Evolutionary conservation across 2,113 vertebrate species (phyloP), one percentile per base, ranked within the genome.

Genomic region (Tonatia bakeri): DNA sequence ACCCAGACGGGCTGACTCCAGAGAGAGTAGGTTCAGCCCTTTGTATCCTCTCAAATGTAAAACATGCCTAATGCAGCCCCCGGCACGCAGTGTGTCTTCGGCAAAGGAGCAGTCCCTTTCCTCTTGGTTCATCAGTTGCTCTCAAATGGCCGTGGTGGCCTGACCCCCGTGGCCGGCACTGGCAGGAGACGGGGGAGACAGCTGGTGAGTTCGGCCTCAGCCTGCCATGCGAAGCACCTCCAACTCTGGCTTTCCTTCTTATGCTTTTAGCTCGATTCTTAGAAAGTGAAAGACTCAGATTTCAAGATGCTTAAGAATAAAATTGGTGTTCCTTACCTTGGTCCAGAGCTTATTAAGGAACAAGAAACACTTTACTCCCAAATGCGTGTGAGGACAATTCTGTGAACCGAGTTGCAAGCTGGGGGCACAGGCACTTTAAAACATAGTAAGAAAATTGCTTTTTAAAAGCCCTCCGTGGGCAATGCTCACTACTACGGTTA

Each of bases 11-110:
- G n/a, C 33, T 17, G 22, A 3, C 70, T 87, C 45, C 38, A 13
- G 80, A 69, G 36, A 2, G 0, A 3, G n/a, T 5, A 1, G 0
- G 1, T 8, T 26, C 15, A 64, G 22, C 33, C 47, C 26, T 56
- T 24, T 33, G 26, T 12, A 7, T 45, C 7, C 15, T 79, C 36
- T 67, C 5, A 17, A 26, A 33, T 0, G 8, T 2, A 38, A 20
- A 61, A 38, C 7, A 4, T 24, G 28, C 40, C 15, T 9, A 13
- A 10, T 56, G 40, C 14, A 38, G 38, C 33, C 36, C 65, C 22
- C 3, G 43, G 17, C 36, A 9, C 2, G 9, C 5, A 22, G 17
- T 13, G 54, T n/a, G 7, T 69, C 40, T 85, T 43, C 22, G 3
- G 0, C 15, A 38, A 70, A 61, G 65, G 17, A 50, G 11, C 3